Conservation (phyloP, 2,888 invertebrate species). For the Aethes cnicana region DNA sequence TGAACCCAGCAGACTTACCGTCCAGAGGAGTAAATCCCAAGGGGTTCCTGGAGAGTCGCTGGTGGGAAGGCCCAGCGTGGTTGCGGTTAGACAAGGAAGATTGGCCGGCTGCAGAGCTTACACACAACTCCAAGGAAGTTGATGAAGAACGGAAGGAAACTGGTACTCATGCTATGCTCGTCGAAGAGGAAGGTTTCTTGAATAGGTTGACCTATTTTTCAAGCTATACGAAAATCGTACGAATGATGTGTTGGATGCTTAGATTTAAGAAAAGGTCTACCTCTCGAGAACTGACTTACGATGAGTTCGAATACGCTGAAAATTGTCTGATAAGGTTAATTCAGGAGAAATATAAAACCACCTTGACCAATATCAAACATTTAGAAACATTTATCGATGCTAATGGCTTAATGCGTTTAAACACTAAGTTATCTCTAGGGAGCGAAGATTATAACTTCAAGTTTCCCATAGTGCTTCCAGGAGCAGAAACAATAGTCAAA, state of each 20-base stretch:
- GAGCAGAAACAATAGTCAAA: not conserved
- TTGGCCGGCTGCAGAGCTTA: not conserved
- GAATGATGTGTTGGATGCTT: slow-evolving; percentile 1
- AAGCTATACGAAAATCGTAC: not conserved
- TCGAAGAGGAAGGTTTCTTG: not conserved
- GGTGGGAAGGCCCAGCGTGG: not conserved
- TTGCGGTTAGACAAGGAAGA: not conserved
- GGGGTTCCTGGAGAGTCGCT: not conserved
- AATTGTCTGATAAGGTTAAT: not conserved
- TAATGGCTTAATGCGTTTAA: not conserved
- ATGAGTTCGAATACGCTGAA: not conserved
- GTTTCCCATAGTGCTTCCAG: not conserved
- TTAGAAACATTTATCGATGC: not conserved
- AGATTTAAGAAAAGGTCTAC: not conserved
- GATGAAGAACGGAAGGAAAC: not conserved
- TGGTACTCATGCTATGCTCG: not conserved
- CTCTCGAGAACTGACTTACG: not conserved
- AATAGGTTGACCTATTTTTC: not conserved
- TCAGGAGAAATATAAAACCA: not conserved
- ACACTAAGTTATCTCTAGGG: not conserved
- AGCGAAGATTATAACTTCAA: not conserved
- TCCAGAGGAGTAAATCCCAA: not conserved
- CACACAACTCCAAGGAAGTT: not conserved
- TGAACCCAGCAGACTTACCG: not conserved
- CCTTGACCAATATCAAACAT: not conserved